A percentile compares a stretch with the other conserved stretches of the same genome.
These are phyloP conservation scores for Verasper variegatus DNA, from an alignment of 2,113 vertebrate genomes.

Conservation along the genomic window DNA sequence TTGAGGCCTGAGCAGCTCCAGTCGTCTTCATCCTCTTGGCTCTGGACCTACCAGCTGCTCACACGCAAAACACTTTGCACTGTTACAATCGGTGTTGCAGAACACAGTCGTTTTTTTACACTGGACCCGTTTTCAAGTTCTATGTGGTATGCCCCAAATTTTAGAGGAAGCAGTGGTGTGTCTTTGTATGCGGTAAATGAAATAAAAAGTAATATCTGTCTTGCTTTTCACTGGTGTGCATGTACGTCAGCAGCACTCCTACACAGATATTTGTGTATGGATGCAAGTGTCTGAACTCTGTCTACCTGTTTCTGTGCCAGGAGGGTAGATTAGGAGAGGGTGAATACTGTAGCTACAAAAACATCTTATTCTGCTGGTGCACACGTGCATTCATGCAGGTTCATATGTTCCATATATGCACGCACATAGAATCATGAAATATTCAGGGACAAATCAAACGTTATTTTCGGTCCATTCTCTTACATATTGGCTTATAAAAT, in stretches of 20 bases:
- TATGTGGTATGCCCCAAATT: no score
- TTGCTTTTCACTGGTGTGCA: background rate
- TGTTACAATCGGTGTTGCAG: background rate
- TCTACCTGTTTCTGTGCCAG: background rate
- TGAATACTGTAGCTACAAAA: constrained; percentile 4
- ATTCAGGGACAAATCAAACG: constrained; percentile 36
- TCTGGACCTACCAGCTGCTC: constrained; percentile 26
- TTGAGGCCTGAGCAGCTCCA: constrained; percentile 28
- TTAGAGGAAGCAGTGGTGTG: background rate
- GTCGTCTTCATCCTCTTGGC: constrained; percentile 17
- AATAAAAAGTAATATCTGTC: background rate
- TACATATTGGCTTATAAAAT: background rate
- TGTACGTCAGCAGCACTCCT: background rate
- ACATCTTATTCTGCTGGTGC: constrained; percentile 5
- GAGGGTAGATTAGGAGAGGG: constrained; percentile 3
- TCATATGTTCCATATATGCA: background rate
- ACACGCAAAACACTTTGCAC: background rate
- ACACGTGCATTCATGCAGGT: background rate
- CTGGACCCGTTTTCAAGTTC: no score
- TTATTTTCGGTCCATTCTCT: background rate
- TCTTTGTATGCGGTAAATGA: background rate
- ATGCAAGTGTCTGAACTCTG: background rate
- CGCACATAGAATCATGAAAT: constrained; percentile 25
- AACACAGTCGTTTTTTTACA: background rate
- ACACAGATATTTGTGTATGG: background rate